These are phyloP conservation scores for Tupaia chinensis DNA, from an alignment of 2,113 vertebrate species.

Conservation along the genomic window DNA sequence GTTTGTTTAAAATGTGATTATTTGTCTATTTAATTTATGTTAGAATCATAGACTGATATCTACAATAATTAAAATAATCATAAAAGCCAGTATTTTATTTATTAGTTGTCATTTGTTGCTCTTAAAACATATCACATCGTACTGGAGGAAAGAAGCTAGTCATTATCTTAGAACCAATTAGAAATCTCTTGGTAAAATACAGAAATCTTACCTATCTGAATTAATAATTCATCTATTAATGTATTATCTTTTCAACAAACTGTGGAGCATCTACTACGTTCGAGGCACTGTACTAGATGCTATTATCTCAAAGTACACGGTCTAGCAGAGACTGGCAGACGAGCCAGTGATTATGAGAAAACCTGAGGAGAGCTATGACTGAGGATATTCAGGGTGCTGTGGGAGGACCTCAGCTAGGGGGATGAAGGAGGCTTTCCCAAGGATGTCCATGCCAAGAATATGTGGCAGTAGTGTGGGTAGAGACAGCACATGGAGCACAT, in stretches of 20 bases:
- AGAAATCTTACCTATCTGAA: neutral
- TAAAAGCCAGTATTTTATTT: neutral
- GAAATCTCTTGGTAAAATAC: conserved; percentile 12
- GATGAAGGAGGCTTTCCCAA: neutral
- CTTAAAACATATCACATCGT: neutral
- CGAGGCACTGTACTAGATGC: neutral
- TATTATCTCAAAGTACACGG: neutral
- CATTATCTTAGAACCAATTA: neutral
- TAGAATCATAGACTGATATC: neutral
- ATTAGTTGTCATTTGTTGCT: neutral
- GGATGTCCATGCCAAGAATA: neutral
- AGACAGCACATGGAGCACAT: neutral
- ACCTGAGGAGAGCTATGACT: too few species aligned
- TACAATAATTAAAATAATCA: neutral
- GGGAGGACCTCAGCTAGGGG: too few species aligned
- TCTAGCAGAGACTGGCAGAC: neutral
- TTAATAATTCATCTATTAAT: neutral
- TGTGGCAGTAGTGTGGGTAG: neutral
- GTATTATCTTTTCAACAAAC: neutral
- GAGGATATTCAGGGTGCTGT: neutral
- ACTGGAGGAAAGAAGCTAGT: fast-evolving
- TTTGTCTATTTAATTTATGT: conserved; percentile 11
- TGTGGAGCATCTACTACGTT: neutral
- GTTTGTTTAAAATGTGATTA: conserved; percentile 22
- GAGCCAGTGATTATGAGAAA: neutral